phyloP scores from a whole-genome alignment of 64 coral and sea anemone genomes.

The Stylophora pistillata region DNA sequence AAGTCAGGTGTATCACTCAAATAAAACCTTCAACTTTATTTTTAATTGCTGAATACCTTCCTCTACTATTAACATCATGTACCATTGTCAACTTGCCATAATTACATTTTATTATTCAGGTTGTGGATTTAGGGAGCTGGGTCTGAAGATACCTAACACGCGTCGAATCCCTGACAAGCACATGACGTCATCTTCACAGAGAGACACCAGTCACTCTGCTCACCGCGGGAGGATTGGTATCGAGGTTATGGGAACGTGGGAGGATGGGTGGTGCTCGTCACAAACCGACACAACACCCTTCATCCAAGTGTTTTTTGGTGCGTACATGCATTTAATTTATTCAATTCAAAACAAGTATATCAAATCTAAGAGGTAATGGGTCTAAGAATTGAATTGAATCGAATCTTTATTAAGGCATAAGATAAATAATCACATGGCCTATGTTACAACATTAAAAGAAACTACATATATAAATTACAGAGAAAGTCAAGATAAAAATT shows the following conservation, averaged over 20 bases:
- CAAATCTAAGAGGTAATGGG: background rate
- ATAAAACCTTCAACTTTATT: too few species aligned
- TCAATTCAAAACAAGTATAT: background rate
- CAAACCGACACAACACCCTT: background rate
- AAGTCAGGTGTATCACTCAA: too few species aligned
- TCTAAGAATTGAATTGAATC: too few species aligned
- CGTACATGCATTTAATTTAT: background rate
- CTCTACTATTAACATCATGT: too few species aligned
- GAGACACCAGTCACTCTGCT: background rate
- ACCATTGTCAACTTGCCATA: background rate
- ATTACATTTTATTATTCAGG: background rate
- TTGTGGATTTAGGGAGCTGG: background rate
- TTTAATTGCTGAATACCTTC: too few species aligned
- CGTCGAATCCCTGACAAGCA: background rate
- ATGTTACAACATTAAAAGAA: too few species aligned
- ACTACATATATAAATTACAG: too few species aligned
- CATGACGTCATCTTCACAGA: constrained; percentile 13
- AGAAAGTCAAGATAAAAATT: too few species aligned
- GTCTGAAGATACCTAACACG: constrained; percentile 2
- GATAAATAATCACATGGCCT: too few species aligned
- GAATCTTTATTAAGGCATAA: too few species aligned
- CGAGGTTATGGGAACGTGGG: constrained; percentile 1
- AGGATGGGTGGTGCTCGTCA: constrained; percentile 16
- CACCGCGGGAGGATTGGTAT: constrained; percentile 8
- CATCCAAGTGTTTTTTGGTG: constrained; percentile 17